Evolutionary conservation across 2,113 vertebrate species (phyloP), one percentile per base, ranked within the genome.

Genomic region (Pheucticus melanocephalus): DNA sequence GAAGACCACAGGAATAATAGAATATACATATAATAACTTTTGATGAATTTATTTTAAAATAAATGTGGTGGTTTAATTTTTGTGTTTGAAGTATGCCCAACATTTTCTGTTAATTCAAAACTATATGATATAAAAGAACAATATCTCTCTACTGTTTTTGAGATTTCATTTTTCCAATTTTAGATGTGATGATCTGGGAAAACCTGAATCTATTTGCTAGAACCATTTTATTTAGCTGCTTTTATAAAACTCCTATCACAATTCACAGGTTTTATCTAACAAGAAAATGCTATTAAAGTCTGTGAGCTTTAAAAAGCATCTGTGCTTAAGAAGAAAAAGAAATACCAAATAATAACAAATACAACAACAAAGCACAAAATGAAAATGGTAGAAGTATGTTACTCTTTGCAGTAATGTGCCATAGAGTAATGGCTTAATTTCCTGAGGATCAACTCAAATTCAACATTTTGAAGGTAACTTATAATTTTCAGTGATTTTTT

Each of bases 311-410:
- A 90, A 83, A 83, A 92, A 88, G 7, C 31, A 47, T 40, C 19
- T 54, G 24, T 93, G 71, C 71, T 95, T 95, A 70, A 95, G 51
- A 72, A 90, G 86, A 92, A 81, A 92, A 86, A n/a, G 22, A 82
- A 82, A 80, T 61, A n/a, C 6, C 24, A 28, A 73, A 63, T 44
- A 80, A 66, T 72, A 90, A 59, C 45, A 82, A 90, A 63, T 42
- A 33, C 19, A 77, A 23, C 57, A 86, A 44, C 50, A 77, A 64
- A 93, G 50, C 35, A 86, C 35, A 47, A 85, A 77, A 76, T 69
- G 16, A 70, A 88, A 90, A 64, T 4, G 1, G 24, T 71, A 51
- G 60, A 81, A 33, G 7, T 59, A 54, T 20, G 6, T 87, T 90
- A 54, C 25, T 83, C 33, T 92, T 88, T 71, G 50, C 68, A 66